Base-by-base conservation (phyloP, 2,888 invertebrate genomes). In the Pedicia rivosa region DNA sequence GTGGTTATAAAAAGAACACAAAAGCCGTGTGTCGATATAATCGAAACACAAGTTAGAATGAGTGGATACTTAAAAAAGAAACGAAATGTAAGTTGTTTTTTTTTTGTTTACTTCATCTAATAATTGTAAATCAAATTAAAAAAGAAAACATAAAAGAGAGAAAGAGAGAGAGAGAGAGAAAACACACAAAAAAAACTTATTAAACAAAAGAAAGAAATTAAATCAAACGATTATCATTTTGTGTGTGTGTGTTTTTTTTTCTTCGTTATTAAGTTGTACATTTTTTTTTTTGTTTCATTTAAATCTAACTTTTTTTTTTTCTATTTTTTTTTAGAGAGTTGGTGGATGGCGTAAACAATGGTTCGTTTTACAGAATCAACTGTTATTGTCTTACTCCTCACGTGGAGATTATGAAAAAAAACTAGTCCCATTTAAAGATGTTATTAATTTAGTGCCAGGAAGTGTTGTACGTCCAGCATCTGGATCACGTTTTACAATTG, bases 11-110 rank as follows among this genome's bases (percentile, higher is more conserved):
- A 45, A 41, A 44, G 43, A 39, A 39, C 37, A 24, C 35, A 40
- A 36, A 36, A 37, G 32, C 30, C 42, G 14, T 14, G 22, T 33
- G 24, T 33, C 12, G 33, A 33, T 33, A 39, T 35, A 28, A 37
- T 36, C 17, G 39, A 37, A 35, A 36, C 48, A 28, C 45, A 51
- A 45, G 49, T 50, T 8, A 51, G 52, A 47, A 47, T 54, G 43
- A 48, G 49, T 33, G 54, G 54, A 25, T 54, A 54, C 41, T 41
- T 54, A 33, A 54, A 53, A 42, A 54, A 54, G 42, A 54, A 54
- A 41, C 45, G 54, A 42, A 54, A 51, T 43, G 54, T 54, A 46
- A 49, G 47, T 42, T 33, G 32, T 16, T 28, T 22, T 34, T 28
- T 12, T 16, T 13, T 17, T 27, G 20, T 5, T 37, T 24, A 12